A percentile compares a stretch with the other conserved stretches of the same genome.
These are phyloP conservation scores for Cossypha polioptera DNA, from an alignment of 2,797 vertebrate genomes.

Conservation along the genomic window DNA sequence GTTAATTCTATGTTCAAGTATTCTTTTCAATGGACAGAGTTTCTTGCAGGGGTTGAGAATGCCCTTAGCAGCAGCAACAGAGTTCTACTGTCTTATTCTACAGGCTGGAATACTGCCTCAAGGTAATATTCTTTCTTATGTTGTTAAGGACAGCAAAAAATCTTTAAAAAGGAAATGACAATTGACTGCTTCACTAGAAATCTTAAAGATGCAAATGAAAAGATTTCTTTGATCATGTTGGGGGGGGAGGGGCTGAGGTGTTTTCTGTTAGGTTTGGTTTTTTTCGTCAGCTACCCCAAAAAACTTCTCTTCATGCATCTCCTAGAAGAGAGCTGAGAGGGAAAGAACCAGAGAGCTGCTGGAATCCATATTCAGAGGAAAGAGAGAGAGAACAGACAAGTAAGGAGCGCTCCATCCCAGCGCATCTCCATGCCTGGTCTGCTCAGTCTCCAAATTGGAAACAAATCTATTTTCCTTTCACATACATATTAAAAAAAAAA, in stretches of 20 bases:
- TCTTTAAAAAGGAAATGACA: background rate
- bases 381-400: background rate
- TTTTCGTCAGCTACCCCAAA: background rate
- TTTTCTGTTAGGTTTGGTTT: background rate
- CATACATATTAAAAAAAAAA: background rate
- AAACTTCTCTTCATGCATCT: background rate
- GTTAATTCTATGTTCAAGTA: background rate
- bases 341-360: background rate
- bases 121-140: background rate
- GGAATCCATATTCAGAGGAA: background rate
- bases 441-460: background rate
- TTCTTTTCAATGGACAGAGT: background rate
- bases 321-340: background rate
- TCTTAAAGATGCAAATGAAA: background rate
- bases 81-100: background rate
- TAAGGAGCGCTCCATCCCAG: background rate
- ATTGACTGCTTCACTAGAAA: background rate
- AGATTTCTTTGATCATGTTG: background rate
- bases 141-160: background rate
- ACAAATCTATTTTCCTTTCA: background rate
- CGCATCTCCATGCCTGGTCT: background rate
- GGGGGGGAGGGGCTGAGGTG: accelerated
- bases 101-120: slow-evolving; percentile 14
- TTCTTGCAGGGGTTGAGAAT: background rate
- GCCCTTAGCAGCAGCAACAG: background rate